Evolutionary conservation across 1,140 invertebrate genomes (phyloP).

Genomic region (Platorchestia sp.): DNA sequence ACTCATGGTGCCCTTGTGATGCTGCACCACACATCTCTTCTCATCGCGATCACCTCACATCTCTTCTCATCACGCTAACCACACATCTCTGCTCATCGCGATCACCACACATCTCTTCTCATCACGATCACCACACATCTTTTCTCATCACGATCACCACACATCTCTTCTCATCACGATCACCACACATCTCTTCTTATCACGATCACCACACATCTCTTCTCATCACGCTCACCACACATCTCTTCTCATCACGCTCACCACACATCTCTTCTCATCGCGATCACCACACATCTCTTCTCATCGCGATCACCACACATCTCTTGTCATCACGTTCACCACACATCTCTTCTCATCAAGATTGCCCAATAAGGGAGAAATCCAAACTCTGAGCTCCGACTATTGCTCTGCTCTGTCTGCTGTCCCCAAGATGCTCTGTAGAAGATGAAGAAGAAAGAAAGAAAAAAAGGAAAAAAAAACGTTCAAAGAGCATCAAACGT

Average conservation of each 20-base stretch:
- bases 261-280: not conserved
- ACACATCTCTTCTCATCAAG: not conserved
- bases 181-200: not conserved
- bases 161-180: not conserved
- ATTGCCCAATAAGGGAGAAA: not conserved
- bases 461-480: too few relatives aligned
- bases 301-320: not conserved
- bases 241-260: not conserved
- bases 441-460: not conserved
- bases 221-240: not conserved
- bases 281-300: not conserved
- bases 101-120: not conserved
- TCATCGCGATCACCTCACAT: too few relatives aligned
- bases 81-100: not conserved
- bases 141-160: not conserved
- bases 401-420: not conserved
- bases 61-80: not conserved
- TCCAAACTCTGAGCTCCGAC: not conserved
- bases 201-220: not conserved
- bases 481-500: too few relatives aligned
- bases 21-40: not conserved
- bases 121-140: not conserved
- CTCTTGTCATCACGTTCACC: not conserved
- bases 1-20: not conserved
- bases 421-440: not conserved